Evolutionary conservation across 2,113 vertebrate species (phyloP).

Genomic region (Dipodomys stephensi): DNA sequence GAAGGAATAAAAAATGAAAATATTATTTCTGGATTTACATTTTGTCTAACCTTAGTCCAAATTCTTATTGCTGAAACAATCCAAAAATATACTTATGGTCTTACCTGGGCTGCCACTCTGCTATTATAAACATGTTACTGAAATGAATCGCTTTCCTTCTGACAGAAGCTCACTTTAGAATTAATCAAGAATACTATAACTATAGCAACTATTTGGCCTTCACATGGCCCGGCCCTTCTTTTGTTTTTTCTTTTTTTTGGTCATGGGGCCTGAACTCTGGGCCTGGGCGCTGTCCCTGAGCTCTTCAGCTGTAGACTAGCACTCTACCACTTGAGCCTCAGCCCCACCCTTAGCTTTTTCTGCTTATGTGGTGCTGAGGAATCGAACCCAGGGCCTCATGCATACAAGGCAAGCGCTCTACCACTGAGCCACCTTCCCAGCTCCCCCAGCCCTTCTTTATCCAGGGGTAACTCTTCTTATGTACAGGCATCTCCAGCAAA

Average conservation of each 20-base stretch:
- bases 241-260: neutral
- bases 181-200: constrained; percentile 39
- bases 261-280: too few relatives aligned
- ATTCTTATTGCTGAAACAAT: constrained; percentile 65
- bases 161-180: constrained; percentile 47
- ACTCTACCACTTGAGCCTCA: too few relatives aligned
- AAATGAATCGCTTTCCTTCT: constrained; percentile 58
- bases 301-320: too few relatives aligned
- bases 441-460: neutral
- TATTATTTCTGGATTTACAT: constrained; percentile 72
- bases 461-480: neutral
- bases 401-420: too few relatives aligned
- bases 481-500: neutral
- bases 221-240: neutral
- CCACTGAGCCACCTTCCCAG: too few relatives aligned
- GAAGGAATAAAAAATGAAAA: constrained; percentile 60
- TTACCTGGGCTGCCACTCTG: constrained; percentile 48
- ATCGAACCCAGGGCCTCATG: too few relatives aligned
- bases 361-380: too few relatives aligned
- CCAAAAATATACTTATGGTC: constrained; percentile 58
- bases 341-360: too few relatives aligned
- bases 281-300: too few relatives aligned
- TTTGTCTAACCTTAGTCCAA: constrained; percentile 58
- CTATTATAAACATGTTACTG: constrained; percentile 55
- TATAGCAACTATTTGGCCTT: constrained; percentile 14